Conservation (phyloP, 2,888 invertebrate genomes). For the Xestia sexstrigata region DNA sequence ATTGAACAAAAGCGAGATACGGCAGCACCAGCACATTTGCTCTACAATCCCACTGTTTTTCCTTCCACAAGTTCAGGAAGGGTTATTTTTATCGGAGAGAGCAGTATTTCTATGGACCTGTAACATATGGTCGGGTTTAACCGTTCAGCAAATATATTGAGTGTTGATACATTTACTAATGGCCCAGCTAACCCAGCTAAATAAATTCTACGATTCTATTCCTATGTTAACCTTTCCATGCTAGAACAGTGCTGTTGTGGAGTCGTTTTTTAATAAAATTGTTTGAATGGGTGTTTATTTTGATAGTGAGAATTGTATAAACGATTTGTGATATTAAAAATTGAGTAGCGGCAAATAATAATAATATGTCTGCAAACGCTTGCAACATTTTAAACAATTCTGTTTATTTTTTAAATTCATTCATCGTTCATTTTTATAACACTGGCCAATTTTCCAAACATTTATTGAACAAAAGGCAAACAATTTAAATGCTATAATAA, state of each 20-base stretch:
- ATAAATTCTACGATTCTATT: slow-evolving; percentile 47
- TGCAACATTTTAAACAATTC: neutral
- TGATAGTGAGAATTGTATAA: neutral
- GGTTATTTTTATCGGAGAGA: slow-evolving; percentile 47
- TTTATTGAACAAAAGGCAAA: neutral
- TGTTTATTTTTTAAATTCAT: slow-evolving; percentile 8
- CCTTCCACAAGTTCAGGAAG: slow-evolving; percentile 33
- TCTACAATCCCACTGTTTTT: slow-evolving; percentile 46
- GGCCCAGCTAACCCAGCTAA: slow-evolving; percentile 45
- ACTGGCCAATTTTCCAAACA: neutral
- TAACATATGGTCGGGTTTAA: slow-evolving; percentile 38
- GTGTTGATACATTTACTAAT: slow-evolving; percentile 60
- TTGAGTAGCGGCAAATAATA: neutral
- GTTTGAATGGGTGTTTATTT: slow-evolving; percentile 6
- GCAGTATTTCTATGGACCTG: slow-evolving; percentile 34
- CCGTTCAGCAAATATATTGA: slow-evolving; percentile 53
- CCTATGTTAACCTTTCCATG: slow-evolving; percentile 16
- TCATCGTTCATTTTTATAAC: neutral
- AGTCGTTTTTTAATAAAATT: slow-evolving; percentile 14
- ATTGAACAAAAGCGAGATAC: slow-evolving; percentile 67
- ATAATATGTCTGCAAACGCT: neutral
- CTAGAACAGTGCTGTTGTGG: slow-evolving; percentile 5
- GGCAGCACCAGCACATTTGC: slow-evolving; percentile 57
- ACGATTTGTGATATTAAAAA: slow-evolving; percentile 23
- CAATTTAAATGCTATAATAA: neutral